These are phyloP conservation scores for Budorcas taxicolor DNA, from an alignment of 2,113 vertebrate genomes.

Conservation along the genomic window DNA sequence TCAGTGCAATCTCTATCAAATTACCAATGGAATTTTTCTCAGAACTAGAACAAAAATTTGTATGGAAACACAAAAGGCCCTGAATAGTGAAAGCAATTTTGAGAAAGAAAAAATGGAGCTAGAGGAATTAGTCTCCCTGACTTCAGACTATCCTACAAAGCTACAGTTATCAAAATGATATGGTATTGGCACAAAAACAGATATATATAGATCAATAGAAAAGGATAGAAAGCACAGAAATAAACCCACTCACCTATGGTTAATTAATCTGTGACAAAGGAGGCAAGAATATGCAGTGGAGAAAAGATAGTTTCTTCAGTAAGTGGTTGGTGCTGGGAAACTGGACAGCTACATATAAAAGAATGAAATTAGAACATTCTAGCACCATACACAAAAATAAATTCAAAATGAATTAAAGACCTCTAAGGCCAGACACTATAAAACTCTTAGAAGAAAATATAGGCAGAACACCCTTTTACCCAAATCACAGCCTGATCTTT, in stretches of 20 bases:
- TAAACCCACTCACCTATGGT: background rate
- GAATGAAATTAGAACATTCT: background rate
- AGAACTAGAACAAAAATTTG: background rate
- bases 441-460: background rate
- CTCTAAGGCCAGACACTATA: background rate
- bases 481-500: background rate
- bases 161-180: background rate
- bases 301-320: background rate
- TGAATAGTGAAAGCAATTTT: background rate
- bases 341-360: background rate
- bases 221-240: background rate
- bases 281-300: background rate
- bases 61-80: background rate
- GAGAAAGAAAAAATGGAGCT: background rate
- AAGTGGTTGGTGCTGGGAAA: background rate
- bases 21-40: background rate
- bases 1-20: background rate
- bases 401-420: background rate
- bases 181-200: background rate
- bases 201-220: background rate
- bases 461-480: background rate
- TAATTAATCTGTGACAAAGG: background rate
- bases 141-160: background rate
- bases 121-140: background rate
- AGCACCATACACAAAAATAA: background rate